Evolutionary conservation across 1,140 invertebrate species (phyloP), one percentile per base, ranked within the genome.

Genomic region (Philopotamus ludificatus): DNA sequence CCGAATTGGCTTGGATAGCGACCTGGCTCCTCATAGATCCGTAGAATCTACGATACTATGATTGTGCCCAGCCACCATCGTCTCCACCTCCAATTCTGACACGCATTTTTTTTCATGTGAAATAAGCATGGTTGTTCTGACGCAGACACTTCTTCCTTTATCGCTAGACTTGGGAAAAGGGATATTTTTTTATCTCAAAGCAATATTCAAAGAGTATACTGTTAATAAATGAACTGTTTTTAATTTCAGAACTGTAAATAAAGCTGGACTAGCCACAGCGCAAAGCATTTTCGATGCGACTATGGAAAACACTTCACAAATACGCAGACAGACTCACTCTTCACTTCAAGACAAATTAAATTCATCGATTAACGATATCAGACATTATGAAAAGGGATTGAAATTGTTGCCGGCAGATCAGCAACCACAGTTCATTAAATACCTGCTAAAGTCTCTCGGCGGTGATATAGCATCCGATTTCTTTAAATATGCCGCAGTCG

Each of bases 361-460:
- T 74, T 81, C 85, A 16, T 74, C 94, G 9, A 80, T 88, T 15
- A 84, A 84, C 49, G 92, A 94, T 73, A 86, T 94, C 25, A 84
- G 86, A 67, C 77, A 95, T 16, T 96, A 92, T 80, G 90, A 95
- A 60, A 95, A 94, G 77, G 92, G 91, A 3, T 79, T 94, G 0
- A 94, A 92, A 75, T 75, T 83, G 59, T 79, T 86, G 12, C 74
- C 81, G 21, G 65, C 71, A 65, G 75, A 86, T 47, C 76, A 84
- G 45, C 88, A 93, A 74, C 34, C 75, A 1, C 83, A 88, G 51
- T 79, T 96, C 50, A 76, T 81, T 0, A 93, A 92, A 74, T 93
- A 96, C 78, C 75, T 97, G 20, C 73, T 96, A 12, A 94, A 92
- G 77, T 89, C 91, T 1, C 75, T 93, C 44, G 91, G 90, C 39